phyloP scores from a whole-genome alignment of 2,797 vertebrate species.

The Coregonus suidteri region DNA sequence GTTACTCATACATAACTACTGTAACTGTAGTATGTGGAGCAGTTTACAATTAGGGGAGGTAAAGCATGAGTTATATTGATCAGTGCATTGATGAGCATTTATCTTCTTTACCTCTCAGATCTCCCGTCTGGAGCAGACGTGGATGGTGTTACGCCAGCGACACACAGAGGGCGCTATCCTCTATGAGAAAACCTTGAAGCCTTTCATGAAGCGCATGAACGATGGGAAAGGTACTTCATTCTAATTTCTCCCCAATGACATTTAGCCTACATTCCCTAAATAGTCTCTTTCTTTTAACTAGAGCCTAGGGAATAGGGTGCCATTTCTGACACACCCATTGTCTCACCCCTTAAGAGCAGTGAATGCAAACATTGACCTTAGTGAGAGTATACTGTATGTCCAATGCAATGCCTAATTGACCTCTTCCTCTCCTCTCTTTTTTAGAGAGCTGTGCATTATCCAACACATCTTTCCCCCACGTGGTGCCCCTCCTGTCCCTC shows the following conservation, averaged over 20 bases:
- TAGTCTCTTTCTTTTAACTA: no score
- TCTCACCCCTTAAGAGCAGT: background rate
- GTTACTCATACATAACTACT: background rate
- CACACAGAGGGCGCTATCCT: slow-evolving; percentile 92
- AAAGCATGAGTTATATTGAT: background rate
- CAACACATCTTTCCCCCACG: slow-evolving; percentile 87
- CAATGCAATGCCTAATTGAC: background rate
- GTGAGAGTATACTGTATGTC: background rate
- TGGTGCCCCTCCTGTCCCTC: slow-evolving; percentile 87
- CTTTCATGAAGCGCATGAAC: slow-evolving; percentile 88
- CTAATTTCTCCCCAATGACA: background rate
- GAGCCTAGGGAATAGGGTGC: background rate
- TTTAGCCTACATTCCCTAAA: background rate
- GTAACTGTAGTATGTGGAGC: background rate
- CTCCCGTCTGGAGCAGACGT: slow-evolving; percentile 88
- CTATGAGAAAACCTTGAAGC: slow-evolving; percentile 92
- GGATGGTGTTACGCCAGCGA: slow-evolving; percentile 86
- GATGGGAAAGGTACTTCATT: slow-evolving; percentile 86
- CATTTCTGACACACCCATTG: background rate
- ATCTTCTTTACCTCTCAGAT: slow-evolving; percentile 72
- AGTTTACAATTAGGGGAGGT: background rate
- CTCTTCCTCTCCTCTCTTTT: slow-evolving; percentile 4
- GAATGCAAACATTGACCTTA: background rate
- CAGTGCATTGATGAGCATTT: background rate
- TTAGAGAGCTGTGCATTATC: slow-evolving; percentile 83